Conservation (phyloP, 2,113 vertebrate genomes). For the Austrofundulus limnaeus region DNA sequence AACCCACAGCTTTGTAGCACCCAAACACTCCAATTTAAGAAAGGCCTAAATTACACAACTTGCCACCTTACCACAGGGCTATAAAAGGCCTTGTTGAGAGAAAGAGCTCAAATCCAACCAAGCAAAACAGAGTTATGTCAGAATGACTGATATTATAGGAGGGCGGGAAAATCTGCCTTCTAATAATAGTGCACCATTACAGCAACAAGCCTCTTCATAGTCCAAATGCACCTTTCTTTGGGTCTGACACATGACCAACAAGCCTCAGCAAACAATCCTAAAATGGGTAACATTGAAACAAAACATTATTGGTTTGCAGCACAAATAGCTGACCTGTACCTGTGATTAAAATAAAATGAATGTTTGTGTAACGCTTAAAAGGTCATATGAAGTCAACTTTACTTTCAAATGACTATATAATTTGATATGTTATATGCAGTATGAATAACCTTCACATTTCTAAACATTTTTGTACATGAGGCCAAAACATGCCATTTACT, state of each 20-base stretch:
- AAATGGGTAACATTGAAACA: constrained; percentile 22
- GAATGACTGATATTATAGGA: constrained; percentile 66
- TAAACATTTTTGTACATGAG: no score
- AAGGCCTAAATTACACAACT: constrained; percentile 66
- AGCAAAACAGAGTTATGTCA: constrained; percentile 67
- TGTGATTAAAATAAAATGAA: background rate
- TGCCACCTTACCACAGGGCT: constrained; percentile 56
- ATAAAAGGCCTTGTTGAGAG: constrained; percentile 67
- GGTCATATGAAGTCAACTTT: no score
- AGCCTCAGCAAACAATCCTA: constrained; percentile 32
- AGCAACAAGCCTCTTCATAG: constrained; percentile 56
- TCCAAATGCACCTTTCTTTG: constrained; percentile 48
- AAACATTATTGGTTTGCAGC: constrained; percentile 28
- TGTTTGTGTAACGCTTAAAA: background rate
- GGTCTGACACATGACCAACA: constrained; percentile 31
- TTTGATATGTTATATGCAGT: no score
- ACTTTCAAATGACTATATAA: no score
- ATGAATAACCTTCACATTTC: no score
- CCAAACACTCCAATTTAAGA: constrained; percentile 59
- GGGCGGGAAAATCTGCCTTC: constrained; percentile 54
- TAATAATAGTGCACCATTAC: constrained; percentile 62
- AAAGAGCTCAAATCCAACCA: constrained; percentile 65
- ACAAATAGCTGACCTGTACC: constrained; percentile 8
- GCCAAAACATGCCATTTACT: no score
- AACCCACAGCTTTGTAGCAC: constrained; percentile 42